Evolutionary conservation across 2,888 invertebrate genomes (phyloP).

Genomic region (Conomelus anceps): DNA sequence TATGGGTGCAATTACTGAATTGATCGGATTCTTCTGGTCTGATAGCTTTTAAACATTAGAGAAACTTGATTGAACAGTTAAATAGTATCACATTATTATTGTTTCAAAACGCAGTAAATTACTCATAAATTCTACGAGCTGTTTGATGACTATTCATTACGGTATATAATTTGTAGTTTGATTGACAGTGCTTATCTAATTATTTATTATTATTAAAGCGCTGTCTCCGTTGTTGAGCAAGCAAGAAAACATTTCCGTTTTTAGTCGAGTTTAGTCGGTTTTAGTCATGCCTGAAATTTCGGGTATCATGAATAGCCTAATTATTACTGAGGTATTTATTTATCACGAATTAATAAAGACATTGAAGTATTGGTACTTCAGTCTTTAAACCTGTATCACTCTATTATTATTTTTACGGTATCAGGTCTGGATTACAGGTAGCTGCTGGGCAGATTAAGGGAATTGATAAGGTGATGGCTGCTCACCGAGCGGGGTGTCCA

Average conservation of each 20-base stretch:
- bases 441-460: too few relatives aligned
- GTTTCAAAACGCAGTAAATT: background rate
- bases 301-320: background rate
- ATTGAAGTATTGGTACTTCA: too few relatives aligned
- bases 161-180: background rate
- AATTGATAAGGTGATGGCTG: too few relatives aligned
- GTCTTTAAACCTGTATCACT: too few relatives aligned
- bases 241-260: background rate
- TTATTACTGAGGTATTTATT: background rate
- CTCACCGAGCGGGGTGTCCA: too few relatives aligned
- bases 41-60: background rate
- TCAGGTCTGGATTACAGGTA: too few relatives aligned
- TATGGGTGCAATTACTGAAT: background rate
- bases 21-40: background rate
- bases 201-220: background rate
- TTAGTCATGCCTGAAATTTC: background rate
- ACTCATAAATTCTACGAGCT: background rate
- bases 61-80: background rate
- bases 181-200: background rate
- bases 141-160: background rate
- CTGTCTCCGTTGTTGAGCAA: background rate
- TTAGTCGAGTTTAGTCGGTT: too few relatives aligned
- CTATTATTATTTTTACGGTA: too few relatives aligned
- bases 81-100: background rate
- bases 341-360: background rate